Evolutionary conservation across 1,140 invertebrate species (phyloP).

Genomic region (Lepidurus apus): DNA sequence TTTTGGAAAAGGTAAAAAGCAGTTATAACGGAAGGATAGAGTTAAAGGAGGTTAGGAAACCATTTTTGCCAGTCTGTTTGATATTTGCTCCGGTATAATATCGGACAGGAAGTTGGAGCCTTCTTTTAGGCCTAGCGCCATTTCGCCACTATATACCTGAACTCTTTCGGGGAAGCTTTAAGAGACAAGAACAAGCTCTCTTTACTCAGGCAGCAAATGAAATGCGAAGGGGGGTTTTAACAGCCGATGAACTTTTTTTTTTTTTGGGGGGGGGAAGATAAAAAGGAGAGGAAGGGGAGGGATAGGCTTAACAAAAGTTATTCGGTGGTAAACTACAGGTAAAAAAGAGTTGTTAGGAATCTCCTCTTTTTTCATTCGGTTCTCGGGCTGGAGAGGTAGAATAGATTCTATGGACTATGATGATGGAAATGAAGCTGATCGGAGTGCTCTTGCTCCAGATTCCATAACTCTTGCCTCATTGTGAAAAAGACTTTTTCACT

Average conservation of each 20-base stretch:
- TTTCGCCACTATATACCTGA: neutral
- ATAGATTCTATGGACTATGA: neutral
- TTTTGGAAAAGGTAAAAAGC: too few species aligned
- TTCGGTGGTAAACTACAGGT: neutral
- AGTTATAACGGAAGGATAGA: too few species aligned
- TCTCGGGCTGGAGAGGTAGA: neutral
- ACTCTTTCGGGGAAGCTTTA: neutral
- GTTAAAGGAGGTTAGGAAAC: too few species aligned
- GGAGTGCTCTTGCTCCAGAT: conserved; percentile 1
- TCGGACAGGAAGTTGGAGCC: too few species aligned
- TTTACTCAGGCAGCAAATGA: neutral
- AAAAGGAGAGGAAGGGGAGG: neutral
- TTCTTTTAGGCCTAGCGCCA: too few species aligned
- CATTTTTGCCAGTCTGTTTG: too few species aligned
- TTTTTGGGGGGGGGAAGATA: neutral
- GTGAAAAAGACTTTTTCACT: neutral
- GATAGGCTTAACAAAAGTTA: neutral
- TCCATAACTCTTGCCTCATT: neutral
- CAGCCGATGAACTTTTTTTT: neutral
- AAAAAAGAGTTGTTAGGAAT: neutral
- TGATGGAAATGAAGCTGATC: conserved; percentile 16
- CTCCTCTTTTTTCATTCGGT: neutral
- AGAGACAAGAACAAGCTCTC: neutral
- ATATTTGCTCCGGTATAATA: too few species aligned
- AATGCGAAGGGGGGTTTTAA: neutral